Conservation (phyloP, 2,113 vertebrate genomes). For the Phylloscopus whistleri region DNA sequence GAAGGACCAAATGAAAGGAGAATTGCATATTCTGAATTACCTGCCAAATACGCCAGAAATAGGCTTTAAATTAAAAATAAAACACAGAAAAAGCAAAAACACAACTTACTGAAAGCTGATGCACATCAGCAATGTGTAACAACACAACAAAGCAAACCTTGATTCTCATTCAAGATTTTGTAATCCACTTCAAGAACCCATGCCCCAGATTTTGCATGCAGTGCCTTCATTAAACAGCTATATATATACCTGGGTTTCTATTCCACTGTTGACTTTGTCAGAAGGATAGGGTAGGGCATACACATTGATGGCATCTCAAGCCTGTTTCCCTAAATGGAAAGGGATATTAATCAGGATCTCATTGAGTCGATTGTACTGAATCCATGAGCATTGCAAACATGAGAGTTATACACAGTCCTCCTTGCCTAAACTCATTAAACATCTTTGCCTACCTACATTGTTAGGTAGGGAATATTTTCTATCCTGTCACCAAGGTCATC, state of each 20-base stretch:
- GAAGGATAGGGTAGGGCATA: background rate
- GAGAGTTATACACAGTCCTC: background rate
- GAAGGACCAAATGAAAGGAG: background rate
- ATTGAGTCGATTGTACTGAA: background rate
- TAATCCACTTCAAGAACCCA: background rate
- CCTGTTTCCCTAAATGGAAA: background rate
- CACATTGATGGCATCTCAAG: background rate
- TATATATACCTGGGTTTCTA: background rate
- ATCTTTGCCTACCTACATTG: background rate
- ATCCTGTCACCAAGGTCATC: background rate
- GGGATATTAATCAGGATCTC: background rate
- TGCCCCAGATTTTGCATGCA: background rate
- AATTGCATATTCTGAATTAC: background rate
- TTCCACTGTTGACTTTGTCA: background rate
- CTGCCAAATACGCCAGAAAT: background rate
- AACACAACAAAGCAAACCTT: background rate
- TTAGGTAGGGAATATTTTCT: background rate
- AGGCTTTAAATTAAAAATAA: background rate
- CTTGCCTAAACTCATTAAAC: background rate
- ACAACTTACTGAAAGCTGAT: background rate
- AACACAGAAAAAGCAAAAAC: background rate
- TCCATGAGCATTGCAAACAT: background rate
- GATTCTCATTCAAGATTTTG: background rate
- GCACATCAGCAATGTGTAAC: accelerated
- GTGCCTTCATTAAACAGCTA: background rate